Evolutionary conservation across 2,797 vertebrate genomes (phyloP).

Genomic region (Eupleurogrammus muticus): DNA sequence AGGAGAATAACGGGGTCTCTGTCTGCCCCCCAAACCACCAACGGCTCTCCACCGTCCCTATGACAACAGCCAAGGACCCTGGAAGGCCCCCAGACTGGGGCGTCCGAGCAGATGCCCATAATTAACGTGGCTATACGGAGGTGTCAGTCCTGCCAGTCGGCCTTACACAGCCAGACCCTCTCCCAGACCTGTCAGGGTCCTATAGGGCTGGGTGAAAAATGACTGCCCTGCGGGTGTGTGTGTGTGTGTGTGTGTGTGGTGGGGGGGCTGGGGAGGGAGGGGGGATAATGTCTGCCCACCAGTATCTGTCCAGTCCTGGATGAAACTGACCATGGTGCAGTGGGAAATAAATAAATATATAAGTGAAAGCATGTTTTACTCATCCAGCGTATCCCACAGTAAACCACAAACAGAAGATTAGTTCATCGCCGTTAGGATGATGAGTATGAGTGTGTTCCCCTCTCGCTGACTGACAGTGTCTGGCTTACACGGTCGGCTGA

Average conservation of each 20-base stretch:
- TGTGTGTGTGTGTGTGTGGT: constrained; percentile 39
- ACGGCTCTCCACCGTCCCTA: constrained; percentile 82
- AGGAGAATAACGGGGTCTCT: constrained; percentile 86
- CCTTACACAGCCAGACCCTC: constrained; percentile 72
- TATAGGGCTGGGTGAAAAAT: constrained; percentile 77
- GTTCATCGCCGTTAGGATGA: not conserved
- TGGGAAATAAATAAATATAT: constrained; percentile 1
- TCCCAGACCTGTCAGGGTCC: constrained; percentile 80
- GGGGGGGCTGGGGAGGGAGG: constrained; percentile 37
- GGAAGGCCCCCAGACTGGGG: constrained; percentile 75
- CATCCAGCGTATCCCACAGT: too few relatives aligned
- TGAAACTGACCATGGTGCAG: constrained; percentile 32
- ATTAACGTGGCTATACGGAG: constrained; percentile 81
- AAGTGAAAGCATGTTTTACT: too few relatives aligned
- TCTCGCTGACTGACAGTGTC: constrained; percentile 43
- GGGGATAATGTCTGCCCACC: constrained; percentile 55
- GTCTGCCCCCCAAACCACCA: constrained; percentile 79
- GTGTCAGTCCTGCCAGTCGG: constrained; percentile 81
- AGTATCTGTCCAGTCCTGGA: constrained; percentile 39
- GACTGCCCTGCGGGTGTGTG: constrained; percentile 62
- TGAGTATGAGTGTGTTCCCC: not conserved
- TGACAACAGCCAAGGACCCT: constrained; percentile 84
- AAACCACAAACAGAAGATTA: too few relatives aligned
- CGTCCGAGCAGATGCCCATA: constrained; percentile 83
- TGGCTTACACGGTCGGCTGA: constrained; percentile 62